Conservation (phyloP, 2,113 vertebrate genomes). For the Verasper variegatus region DNA sequence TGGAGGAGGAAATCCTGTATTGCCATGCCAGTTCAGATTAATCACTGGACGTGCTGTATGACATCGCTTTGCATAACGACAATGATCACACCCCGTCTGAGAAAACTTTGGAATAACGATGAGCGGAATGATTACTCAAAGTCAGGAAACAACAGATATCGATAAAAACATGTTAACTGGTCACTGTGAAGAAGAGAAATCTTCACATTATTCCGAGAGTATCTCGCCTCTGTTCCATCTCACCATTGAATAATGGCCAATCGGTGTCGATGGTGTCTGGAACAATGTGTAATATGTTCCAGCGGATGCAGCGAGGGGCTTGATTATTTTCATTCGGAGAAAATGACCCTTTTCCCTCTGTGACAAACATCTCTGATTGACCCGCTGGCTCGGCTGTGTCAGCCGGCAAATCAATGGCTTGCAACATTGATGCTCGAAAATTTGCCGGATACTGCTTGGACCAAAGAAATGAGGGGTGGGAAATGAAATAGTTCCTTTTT, state of each 20-base stretch:
- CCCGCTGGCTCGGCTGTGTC: conserved; percentile 44
- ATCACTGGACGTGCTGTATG: conserved; percentile 74
- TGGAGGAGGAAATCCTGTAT: conserved; percentile 78
- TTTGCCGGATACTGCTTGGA: conserved; percentile 11
- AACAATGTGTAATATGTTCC: conserved; percentile 46
- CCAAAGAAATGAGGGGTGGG: not conserved
- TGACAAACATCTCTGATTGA: conserved; percentile 68
- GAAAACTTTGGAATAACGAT: conserved; percentile 69
- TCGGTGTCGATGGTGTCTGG: conserved; percentile 44
- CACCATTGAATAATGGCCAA: conserved; percentile 68
- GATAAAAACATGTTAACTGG: conserved; percentile 51
- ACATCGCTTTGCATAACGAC: conserved; percentile 67
- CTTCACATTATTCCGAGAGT: conserved; percentile 60
- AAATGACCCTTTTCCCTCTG: conserved; percentile 53
- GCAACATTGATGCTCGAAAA: conserved; percentile 33
- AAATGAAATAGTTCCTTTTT: conserved; percentile 35
- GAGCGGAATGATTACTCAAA: conserved; percentile 68
- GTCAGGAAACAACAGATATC: conserved; percentile 55
- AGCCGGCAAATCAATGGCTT: conserved; percentile 54
- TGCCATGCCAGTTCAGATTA: conserved; percentile 75
- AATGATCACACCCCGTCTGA: conserved; percentile 65
- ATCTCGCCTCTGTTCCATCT: conserved; percentile 60
- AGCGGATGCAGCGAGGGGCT: conserved; percentile 22
- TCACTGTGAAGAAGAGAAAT: conserved; percentile 46
- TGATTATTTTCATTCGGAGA: conserved; percentile 64